These are phyloP conservation scores for Calephelis virginiensis DNA, from an alignment of 1,140 invertebrate genomes.

Conservation along the genomic window DNA sequence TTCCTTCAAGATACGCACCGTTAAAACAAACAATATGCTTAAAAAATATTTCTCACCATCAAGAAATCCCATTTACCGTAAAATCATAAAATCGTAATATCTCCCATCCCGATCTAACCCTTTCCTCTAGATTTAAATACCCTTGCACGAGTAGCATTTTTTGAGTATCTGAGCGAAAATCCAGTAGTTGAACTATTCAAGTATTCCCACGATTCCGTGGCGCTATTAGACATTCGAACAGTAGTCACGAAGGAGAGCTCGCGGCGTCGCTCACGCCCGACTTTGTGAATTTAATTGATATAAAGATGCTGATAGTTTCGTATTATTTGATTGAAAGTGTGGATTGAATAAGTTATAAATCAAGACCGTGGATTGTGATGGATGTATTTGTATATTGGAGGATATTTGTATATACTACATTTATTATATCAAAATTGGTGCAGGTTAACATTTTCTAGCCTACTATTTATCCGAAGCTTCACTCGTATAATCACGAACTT, in stretches of 20 bases:
- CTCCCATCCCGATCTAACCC: no score
- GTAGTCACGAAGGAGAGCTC: slow-evolving; percentile 31
- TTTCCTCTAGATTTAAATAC: not conserved
- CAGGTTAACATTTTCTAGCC: no score
- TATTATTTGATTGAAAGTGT: slow-evolving; percentile 13
- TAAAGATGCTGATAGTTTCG: slow-evolving; percentile 21
- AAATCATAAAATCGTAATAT: no score
- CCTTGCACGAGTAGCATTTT: slow-evolving; percentile 1
- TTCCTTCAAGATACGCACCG: no score
- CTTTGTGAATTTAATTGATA: slow-evolving; percentile 34
- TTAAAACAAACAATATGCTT: no score
- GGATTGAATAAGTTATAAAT: slow-evolving; percentile 17
- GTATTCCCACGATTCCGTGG: slow-evolving; percentile 36
- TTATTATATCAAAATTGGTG: no score
- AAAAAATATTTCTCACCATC: no score
- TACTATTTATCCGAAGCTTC: no score
- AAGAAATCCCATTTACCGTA: no score
- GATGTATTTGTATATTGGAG: no score
- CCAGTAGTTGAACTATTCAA: slow-evolving; percentile 14
- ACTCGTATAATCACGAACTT: no score
- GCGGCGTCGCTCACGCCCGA: slow-evolving; percentile 18
- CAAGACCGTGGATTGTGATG: not conserved
- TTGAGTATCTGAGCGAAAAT: slow-evolving; percentile 9
- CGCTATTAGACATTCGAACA: slow-evolving; percentile 33
- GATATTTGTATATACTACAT: no score